phyloP scores from a whole-genome alignment of 2,797 vertebrate genomes.

The Acanthurus tractus region DNA sequence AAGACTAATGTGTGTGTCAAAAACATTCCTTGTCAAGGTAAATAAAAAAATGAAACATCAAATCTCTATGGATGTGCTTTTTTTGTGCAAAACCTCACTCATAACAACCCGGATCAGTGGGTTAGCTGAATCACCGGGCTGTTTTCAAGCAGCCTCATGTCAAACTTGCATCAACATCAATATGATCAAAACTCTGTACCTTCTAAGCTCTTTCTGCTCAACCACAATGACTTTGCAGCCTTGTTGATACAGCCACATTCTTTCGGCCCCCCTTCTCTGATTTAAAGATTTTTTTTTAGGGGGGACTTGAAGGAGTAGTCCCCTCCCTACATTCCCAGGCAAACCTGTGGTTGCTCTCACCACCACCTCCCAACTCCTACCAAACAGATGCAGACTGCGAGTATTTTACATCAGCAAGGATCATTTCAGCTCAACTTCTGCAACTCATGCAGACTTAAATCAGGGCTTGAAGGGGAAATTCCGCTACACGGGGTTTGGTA shows the following conservation, averaged over 20 bases:
- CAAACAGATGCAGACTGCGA: slow-evolving; percentile 51
- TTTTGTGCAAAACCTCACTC: not conserved
- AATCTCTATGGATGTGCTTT: slow-evolving; percentile 4
- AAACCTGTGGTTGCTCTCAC: slow-evolving; percentile 52
- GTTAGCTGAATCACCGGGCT: slow-evolving; percentile 20
- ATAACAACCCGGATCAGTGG: slow-evolving; percentile 1
- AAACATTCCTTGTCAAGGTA: slow-evolving; percentile 40
- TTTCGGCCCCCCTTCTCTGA: slow-evolving; percentile 42
- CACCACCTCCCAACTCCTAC: slow-evolving; percentile 25
- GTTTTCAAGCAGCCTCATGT: not conserved
- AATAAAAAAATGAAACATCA: slow-evolving; percentile 44
- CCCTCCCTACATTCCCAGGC: slow-evolving; percentile 48
- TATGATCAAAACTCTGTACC: slow-evolving; percentile 20
- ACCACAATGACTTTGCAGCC: slow-evolving; percentile 29
- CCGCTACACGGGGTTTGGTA: slow-evolving; percentile 52
- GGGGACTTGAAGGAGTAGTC: slow-evolving; percentile 13
- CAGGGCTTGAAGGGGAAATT: slow-evolving; percentile 17
- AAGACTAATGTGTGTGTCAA: slow-evolving; percentile 46
- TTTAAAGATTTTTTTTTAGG: slow-evolving; percentile 35
- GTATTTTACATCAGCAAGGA: slow-evolving; percentile 55
- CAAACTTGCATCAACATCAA: not conserved
- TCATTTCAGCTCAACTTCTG: slow-evolving; percentile 50
- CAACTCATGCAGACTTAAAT: slow-evolving; percentile 31
- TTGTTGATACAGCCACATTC: slow-evolving; percentile 68
- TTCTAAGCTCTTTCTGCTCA: slow-evolving; percentile 13